phyloP scores from a whole-genome alignment of 2,888 invertebrate species.

The Salticus scenicus region DNA sequence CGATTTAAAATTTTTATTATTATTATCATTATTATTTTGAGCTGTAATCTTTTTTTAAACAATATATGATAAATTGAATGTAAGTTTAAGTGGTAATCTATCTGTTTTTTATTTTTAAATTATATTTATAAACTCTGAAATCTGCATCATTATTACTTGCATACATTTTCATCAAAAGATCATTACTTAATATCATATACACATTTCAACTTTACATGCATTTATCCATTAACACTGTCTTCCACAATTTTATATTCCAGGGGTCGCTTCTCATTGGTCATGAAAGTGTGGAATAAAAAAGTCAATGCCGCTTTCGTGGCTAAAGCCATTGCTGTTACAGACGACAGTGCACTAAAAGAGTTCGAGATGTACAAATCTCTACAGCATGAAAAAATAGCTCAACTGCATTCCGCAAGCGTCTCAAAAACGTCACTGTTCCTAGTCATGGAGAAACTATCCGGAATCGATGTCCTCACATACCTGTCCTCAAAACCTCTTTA shows the following conservation, averaged over 20 bases:
- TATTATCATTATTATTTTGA: too few relatives aligned
- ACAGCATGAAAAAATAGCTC: slow-evolving; percentile 90
- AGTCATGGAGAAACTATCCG: slow-evolving; percentile 81
- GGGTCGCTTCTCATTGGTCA: slow-evolving; percentile 90
- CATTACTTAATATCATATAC: too few relatives aligned
- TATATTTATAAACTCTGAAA: too few relatives aligned
- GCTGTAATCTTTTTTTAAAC: too few relatives aligned
- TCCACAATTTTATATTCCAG: slow-evolving; percentile 78
- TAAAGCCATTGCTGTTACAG: slow-evolving; percentile 82
- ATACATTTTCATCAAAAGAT: too few relatives aligned
- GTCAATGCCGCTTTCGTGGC: slow-evolving; percentile 86
- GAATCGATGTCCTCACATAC: slow-evolving; percentile 92
- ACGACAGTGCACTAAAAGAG: slow-evolving; percentile 80
- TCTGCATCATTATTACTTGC: too few relatives aligned
- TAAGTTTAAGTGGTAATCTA: too few relatives aligned
- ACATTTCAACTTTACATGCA: too few relatives aligned
- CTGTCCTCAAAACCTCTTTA: slow-evolving; percentile 92
- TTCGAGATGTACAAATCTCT: slow-evolving; percentile 88
- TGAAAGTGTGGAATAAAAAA: slow-evolving; percentile 85
- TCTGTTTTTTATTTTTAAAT: too few relatives aligned
- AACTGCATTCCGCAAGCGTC: slow-evolving; percentile 75
- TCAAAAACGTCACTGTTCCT: slow-evolving; percentile 61
- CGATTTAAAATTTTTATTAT: too few relatives aligned
- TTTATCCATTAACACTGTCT: too few relatives aligned
- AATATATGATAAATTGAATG: too few relatives aligned